Percentiles rank a stretch among this genome's conserved stretches.
Evolutionary conservation across 2,888 invertebrate genomes (phyloP).

Genomic region (Syrphus vitripennis): DNA sequence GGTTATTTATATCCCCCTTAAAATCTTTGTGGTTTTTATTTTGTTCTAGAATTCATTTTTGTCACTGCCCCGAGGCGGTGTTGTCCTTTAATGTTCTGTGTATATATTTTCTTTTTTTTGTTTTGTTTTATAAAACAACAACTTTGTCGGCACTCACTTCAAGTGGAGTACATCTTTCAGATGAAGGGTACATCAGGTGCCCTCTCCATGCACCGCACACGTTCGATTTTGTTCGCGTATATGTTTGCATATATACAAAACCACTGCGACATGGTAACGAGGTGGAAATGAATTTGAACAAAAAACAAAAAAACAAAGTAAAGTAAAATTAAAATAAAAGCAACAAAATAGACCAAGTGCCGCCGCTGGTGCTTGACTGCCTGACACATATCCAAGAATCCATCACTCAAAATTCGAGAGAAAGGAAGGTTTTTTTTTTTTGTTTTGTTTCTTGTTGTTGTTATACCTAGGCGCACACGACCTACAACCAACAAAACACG

Average conservation of each 20-base stretch:
- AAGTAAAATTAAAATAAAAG: conserved; percentile 1
- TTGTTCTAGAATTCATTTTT: conserved; percentile 47
- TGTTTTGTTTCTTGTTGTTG: neutral
- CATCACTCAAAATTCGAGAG: conserved; percentile 53
- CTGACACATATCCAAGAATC: conserved; percentile 59
- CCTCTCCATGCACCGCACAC: conserved; percentile 35
- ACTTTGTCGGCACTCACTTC: conserved; percentile 67
- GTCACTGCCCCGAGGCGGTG: conserved; percentile 61
- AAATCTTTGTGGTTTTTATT: conserved; percentile 21
- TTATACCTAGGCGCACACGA: neutral
- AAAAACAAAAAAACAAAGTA: neutral
- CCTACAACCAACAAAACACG: conserved; percentile 21
- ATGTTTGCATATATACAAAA: conserved; percentile 37
- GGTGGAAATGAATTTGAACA: conserved; percentile 24
- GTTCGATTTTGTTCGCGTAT: conserved; percentile 47
- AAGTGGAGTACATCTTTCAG: conserved; percentile 42
- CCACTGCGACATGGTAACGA: conserved; percentile 38
- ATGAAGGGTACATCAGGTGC: conserved; percentile 60
- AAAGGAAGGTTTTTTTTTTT: conserved; percentile 2
- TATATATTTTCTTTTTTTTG: neutral
- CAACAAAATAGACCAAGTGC: conserved; percentile 63
- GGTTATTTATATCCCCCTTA: neutral
- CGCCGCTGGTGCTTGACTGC: conserved; percentile 56
- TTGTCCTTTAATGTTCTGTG: conserved; percentile 64
- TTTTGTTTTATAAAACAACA: conserved; percentile 28